Evolutionary conservation across 2,113 vertebrate genomes (phyloP).

Genomic region (Hymenochirus boettgeri): DNA sequence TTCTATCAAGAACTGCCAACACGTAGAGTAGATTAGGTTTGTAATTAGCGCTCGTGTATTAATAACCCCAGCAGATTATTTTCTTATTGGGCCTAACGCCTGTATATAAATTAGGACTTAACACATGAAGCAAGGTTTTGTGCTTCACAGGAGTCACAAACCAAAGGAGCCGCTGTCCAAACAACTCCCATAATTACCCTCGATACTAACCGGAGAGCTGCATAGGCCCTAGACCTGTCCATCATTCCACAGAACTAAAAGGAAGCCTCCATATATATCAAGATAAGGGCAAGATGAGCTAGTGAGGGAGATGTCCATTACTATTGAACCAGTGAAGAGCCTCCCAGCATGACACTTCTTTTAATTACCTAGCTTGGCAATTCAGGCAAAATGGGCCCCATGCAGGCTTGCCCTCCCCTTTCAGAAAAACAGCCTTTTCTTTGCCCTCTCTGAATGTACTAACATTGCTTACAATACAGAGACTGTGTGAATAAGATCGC

Average conservation of each 20-base stretch:
- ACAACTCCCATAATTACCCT: neutral
- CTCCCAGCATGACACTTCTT: constrained; percentile 35
- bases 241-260: constrained; percentile 2
- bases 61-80: no score
- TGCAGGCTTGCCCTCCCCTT: constrained; percentile 23
- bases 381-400: constrained; percentile 26
- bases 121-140: no score
- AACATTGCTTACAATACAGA: constrained; percentile 31
- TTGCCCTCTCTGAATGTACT: constrained; percentile 26
- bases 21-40: no score
- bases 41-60: no score
- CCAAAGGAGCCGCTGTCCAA: constrained; percentile 5
- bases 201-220: neutral
- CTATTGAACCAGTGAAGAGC: constrained; percentile 39
- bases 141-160: constrained; percentile 17
- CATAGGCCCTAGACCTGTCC: constrained; percentile 16
- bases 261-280: neutral
- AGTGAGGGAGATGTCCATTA: constrained; percentile 26
- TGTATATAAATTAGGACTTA: no score
- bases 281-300: constrained; percentile 2
- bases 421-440: constrained; percentile 33
- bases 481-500: constrained; percentile 10
- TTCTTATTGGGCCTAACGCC: no score
- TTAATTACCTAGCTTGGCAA: constrained; percentile 34
- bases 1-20: no score